Conservation (phyloP, 2,888 invertebrate genomes). For the Drosophila melanosoma region DNA sequence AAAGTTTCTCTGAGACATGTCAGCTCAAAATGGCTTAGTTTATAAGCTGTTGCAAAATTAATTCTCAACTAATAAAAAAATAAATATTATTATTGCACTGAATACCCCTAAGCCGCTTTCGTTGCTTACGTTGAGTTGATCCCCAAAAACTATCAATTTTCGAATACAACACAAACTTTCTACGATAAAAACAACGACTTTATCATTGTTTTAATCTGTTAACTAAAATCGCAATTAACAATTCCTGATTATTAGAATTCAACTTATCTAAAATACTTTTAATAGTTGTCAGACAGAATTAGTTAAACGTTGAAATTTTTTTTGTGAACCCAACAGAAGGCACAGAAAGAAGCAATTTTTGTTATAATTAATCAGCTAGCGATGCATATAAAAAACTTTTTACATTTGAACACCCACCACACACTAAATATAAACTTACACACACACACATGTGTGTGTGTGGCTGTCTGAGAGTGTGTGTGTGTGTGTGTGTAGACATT, state of each 20-base stretch:
- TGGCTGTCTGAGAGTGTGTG: neutral
- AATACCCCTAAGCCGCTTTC: conserved; percentile 1
- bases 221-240: too few relatives aligned
- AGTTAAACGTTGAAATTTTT: neutral
- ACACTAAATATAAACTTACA: neutral
- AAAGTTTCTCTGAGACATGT: neutral
- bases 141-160: neutral
- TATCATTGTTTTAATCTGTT: conserved; percentile 3
- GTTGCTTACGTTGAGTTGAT: neutral
- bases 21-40: neutral
- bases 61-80: neutral
- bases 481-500: conserved; percentile 17
- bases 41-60: neutral
- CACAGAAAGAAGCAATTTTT: conserved; percentile 29
- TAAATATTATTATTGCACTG: neutral
- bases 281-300: conserved; percentile 2
- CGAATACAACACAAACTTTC: conserved; percentile 2
- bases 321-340: neutral
- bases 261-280: neutral
- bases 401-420: conserved; percentile 28
- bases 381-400: conserved; percentile 27
- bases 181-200: conserved; percentile 1
- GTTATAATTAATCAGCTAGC: conserved; percentile 46
- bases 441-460: neutral
- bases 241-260: too few relatives aligned